phyloP scores from a whole-genome alignment of 2,797 vertebrate genomes.

The Cetoscarus ocellatus region DNA sequence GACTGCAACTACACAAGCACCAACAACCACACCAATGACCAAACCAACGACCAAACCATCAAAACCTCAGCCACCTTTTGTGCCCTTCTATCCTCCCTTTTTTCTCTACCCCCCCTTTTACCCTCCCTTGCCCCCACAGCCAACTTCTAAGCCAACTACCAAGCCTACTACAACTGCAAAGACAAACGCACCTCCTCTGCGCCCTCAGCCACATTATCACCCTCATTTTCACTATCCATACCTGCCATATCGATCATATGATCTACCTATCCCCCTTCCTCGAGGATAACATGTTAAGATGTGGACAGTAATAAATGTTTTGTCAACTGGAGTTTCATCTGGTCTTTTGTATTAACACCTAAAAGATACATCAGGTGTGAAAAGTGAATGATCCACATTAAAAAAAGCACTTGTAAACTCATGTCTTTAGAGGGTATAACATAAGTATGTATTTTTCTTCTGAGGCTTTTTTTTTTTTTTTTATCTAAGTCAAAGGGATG shows the following conservation, averaged over 20 bases:
- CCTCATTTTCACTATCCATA: background rate
- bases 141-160: background rate
- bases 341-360: no score
- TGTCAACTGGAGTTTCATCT: no score
- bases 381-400: no score
- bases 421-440: no score
- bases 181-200: background rate
- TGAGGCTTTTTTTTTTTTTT: no score
- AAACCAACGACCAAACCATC: background rate
- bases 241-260: background rate
- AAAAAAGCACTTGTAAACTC: no score
- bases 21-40: background rate
- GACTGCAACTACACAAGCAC: background rate
- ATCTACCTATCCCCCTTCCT: background rate
- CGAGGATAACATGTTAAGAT: background rate
- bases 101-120: background rate
- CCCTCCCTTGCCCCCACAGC: background rate
- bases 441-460: no score
- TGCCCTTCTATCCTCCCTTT: background rate
- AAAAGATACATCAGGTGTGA: no score
- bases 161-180: background rate
- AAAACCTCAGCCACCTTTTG: background rate
- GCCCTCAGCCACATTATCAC: background rate
- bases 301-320: slow-evolving; percentile 38
- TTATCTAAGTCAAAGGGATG: no score